phyloP scores from a whole-genome alignment of 2,888 invertebrate genomes.

The Yponomeuta malinellus region DNA sequence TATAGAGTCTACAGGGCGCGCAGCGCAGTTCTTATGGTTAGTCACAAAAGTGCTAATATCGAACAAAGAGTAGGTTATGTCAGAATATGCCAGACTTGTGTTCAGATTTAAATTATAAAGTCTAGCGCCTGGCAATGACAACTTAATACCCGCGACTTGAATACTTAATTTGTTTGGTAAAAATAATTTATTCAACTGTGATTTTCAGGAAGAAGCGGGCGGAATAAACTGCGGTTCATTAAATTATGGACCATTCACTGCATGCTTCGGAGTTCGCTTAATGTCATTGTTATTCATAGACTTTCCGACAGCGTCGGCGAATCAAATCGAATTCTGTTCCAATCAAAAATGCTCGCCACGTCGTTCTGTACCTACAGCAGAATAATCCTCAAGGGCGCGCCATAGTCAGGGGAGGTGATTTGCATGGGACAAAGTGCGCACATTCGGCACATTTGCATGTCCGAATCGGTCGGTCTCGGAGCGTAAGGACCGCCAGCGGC shows the following conservation, averaged over 20 bases:
- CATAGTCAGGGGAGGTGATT: constrained; percentile 67
- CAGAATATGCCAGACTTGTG: neutral
- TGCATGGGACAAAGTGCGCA: constrained; percentile 49
- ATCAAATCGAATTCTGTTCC: constrained; percentile 47
- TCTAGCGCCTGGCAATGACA: neutral
- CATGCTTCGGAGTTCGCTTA: neutral
- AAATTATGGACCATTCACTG: neutral
- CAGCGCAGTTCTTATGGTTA: too few relatives aligned
- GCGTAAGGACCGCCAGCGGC: constrained; percentile 21
- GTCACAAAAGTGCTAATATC: neutral
- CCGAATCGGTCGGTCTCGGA: constrained; percentile 33
- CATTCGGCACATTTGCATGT: constrained; percentile 66
- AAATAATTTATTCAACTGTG: neutral
- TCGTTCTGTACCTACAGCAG: constrained; percentile 36
- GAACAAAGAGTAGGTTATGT: neutral
- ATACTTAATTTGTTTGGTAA: neutral
- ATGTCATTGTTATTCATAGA: constrained; percentile 3
- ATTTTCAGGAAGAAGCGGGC: neutral
- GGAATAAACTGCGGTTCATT: neutral
- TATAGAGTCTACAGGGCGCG: too few relatives aligned
- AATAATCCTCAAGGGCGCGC: constrained; percentile 63
- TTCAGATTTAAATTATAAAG: neutral
- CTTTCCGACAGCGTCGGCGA: constrained; percentile 5
- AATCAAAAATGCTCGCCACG: constrained; percentile 59
- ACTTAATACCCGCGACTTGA: neutral